Evolutionary conservation across 1,140 invertebrate genomes (phyloP), one percentile per base, ranked within the genome.

Genomic region (Habropoda laboriosa): DNA sequence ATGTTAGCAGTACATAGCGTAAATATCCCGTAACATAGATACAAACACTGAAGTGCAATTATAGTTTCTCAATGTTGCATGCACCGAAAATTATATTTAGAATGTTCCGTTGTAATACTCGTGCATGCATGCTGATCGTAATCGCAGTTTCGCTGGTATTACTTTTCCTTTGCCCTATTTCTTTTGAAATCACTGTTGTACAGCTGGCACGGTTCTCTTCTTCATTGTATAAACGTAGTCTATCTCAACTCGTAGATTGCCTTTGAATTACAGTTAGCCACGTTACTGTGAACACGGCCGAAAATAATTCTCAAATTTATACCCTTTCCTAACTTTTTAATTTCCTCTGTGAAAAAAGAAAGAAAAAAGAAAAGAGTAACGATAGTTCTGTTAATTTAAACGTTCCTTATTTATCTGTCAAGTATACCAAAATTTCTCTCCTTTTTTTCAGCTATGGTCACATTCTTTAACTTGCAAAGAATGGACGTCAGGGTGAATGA

Each of bases 41-140:
- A 55, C 61, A 49, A 79, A 32, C 38, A 67, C 45, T 38, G 32
- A n/a, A 58, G 51, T 32, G 47, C 64, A 80, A 60, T 68, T 67
- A 72, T 18, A 51, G 57, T 67, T 55, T 2, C n/a, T 27, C 51
- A 40, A 66, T 72, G 49, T 82, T 79, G 72, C 77, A 68, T 73
- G 73, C 67, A 38, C 3, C 81, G 60, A 55, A 80, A 80, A 73
- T 80, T 86, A 86, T 85, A 86, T 83, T 86, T 86, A 71, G 77
- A n/a, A 73, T 49, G 32, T 68, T 61, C 40, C 24, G 47, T 68
- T n/a, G 30, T 83, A 76, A 79, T 79, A 45, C n/a, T 55, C 32
- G 55, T 53, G 85, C 67, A 86, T 82, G 85, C 71, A 72, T 38
- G 47, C 55, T 64, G 53, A 40, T 75, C 53, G 45, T 82, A 75